These are phyloP conservation scores for Pseudochromis fuscus DNA, from an alignment of 2,797 vertebrate species.

Conservation along the genomic window DNA sequence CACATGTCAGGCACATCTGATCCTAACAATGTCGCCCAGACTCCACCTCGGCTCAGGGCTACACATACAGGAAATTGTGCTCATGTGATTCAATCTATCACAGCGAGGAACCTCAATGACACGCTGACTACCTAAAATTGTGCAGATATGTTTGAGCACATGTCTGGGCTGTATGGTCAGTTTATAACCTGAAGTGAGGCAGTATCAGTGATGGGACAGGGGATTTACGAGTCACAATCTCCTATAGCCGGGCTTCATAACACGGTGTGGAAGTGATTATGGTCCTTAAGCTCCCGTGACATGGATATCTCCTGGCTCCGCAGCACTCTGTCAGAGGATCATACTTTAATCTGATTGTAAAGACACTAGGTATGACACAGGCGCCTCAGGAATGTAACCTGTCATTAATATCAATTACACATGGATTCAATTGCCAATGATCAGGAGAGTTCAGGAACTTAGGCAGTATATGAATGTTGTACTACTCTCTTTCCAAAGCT, in stretches of 20 bases:
- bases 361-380: constrained; percentile 84
- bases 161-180: constrained; percentile 62
- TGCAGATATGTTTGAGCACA: constrained; percentile 58
- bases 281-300: constrained; percentile 80
- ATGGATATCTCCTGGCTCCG: constrained; percentile 82
- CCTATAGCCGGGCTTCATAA: constrained; percentile 72
- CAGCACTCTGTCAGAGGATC: constrained; percentile 78
- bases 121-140: constrained; percentile 48
- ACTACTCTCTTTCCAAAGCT: constrained; percentile 28
- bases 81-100: constrained; percentile 60
- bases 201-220: constrained; percentile 60
- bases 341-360: constrained; percentile 84
- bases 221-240: constrained; percentile 75
- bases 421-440: constrained; percentile 67
- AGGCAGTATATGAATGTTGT: constrained; percentile 24
- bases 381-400: constrained; percentile 84
- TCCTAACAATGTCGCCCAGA: constrained; percentile 49
- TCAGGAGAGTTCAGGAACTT: constrained; percentile 61
- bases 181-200: constrained; percentile 64
- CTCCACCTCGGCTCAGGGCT: constrained; percentile 48
- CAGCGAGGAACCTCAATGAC: constrained; percentile 54
- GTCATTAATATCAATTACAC: constrained; percentile 82
- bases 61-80: constrained; percentile 47
- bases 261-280: constrained; percentile 85
- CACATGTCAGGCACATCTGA: constrained; percentile 66